Evolutionary conservation across 2,888 invertebrate species (phyloP).

Genomic region (Zaprionus bogoriensis): DNA sequence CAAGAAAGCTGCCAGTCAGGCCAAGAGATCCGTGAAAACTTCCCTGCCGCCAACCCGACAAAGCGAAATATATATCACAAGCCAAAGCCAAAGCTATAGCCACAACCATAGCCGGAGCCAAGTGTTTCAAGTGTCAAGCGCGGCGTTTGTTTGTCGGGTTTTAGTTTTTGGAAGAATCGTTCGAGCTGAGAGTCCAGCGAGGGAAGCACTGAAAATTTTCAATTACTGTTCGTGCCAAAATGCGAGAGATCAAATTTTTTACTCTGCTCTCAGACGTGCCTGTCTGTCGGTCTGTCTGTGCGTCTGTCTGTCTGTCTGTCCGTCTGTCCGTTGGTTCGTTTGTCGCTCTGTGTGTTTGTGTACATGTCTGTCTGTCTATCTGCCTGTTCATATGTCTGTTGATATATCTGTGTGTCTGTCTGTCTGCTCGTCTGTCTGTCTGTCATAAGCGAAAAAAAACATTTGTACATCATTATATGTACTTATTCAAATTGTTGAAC

Average conservation of each 20-base stretch:
- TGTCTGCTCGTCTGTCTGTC: slow-evolving; percentile 26
- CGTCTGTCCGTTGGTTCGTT: slow-evolving; percentile 30
- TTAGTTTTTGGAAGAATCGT: slow-evolving; percentile 21
- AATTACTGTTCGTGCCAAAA: slow-evolving; percentile 79
- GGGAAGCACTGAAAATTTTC: slow-evolving; percentile 66
- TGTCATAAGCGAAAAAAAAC: slow-evolving; percentile 29
- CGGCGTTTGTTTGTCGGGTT: slow-evolving; percentile 53
- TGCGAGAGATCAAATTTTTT: slow-evolving; percentile 69
- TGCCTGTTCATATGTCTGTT: no score
- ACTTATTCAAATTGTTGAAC: slow-evolving; percentile 70
- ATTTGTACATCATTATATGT: slow-evolving; percentile 27
- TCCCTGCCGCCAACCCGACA: slow-evolving; percentile 10
- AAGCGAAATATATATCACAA: slow-evolving; percentile 4
- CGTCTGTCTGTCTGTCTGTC: slow-evolving; percentile 31
- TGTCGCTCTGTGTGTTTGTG: slow-evolving; percentile 23
- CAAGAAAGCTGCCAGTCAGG: slow-evolving; percentile 65
- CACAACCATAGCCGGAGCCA: slow-evolving; percentile 26
- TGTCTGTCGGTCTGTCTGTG: slow-evolving; percentile 27
- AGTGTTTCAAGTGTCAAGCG: slow-evolving; percentile 74
- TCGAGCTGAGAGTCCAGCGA: slow-evolving; percentile 2
- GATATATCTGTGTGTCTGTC: no score
- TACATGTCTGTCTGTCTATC: slow-evolving; percentile 32
- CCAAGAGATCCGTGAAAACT: slow-evolving; percentile 60
- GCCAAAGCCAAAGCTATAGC: not conserved
- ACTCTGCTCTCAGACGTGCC: slow-evolving; percentile 38